These are phyloP conservation scores for Ivindomyrus marchei DNA, from an alignment of 2,113 vertebrate genomes.

Conservation along the genomic window DNA sequence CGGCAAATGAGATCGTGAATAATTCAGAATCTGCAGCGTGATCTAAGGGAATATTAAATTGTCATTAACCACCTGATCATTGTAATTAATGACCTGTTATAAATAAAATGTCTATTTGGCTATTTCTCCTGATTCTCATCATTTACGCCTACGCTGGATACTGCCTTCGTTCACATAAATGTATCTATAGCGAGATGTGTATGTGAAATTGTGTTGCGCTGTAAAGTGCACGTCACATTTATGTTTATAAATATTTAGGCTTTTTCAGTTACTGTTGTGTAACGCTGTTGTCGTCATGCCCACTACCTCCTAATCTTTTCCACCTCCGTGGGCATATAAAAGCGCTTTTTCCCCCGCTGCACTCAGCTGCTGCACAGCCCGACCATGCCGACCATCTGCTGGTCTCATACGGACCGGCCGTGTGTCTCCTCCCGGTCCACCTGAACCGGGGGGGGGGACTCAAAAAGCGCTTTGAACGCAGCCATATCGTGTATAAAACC, in stretches of 20 bases:
- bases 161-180: neutral
- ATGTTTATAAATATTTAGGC: neutral
- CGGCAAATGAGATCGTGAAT: constrained; percentile 53
- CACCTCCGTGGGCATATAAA: neutral
- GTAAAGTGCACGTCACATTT: neutral
- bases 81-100: constrained; percentile 54
- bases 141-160: neutral
- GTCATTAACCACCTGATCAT: constrained; percentile 47
- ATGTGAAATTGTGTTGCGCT: neutral
- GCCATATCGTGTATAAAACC: neutral
- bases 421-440: neutral
- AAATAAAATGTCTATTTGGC: constrained; percentile 51
- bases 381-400: neutral
- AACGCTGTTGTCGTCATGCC: neutral
- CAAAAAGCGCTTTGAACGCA: neutral
- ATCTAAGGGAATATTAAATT: constrained; percentile 54
- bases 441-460: neutral
- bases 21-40: constrained; percentile 52
- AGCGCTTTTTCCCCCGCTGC: neutral
- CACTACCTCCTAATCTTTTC: neutral
- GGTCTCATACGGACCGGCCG: neutral
- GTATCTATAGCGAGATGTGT: neutral
- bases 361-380: neutral
- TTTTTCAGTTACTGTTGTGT: constrained; percentile 1
- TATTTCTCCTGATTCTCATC: neutral